Conservation (phyloP, 1,140 invertebrate genomes). For the Pogonomyrmex barbatus region DNA sequence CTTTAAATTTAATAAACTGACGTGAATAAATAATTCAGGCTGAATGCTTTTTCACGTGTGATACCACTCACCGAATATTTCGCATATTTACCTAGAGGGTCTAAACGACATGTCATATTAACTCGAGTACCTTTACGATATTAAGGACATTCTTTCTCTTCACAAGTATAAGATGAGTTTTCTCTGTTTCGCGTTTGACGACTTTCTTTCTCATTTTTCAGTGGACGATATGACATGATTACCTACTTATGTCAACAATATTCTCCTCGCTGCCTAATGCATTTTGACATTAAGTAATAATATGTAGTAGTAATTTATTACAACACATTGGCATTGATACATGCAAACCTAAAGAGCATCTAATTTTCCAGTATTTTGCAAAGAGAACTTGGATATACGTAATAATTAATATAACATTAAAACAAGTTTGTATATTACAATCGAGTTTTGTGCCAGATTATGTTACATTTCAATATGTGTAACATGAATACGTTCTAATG, state of each 20-base stretch:
- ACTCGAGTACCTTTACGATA: constrained; percentile 32
- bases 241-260: not conserved
- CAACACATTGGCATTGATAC: not conserved
- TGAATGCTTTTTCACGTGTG: not conserved
- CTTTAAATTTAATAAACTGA: not conserved
- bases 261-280: constrained; percentile 28
- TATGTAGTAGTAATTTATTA: not conserved
- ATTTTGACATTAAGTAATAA: constrained; percentile 25
- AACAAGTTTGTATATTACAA: not conserved
- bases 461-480: not conserved
- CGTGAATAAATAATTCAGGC: not conserved
- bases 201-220: not conserved
- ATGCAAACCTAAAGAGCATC: not conserved
- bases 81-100: not conserved
- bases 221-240: not conserved
- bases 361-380: not conserved
- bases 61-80: not conserved
- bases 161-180: constrained; percentile 40
- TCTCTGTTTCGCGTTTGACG: constrained; percentile 25
- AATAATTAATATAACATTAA: constrained; percentile 32
- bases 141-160: constrained; percentile 27
- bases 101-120: constrained; percentile 36
- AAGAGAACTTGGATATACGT: not conserved
- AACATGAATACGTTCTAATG: constrained; percentile 3
- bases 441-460: not conserved